Evolutionary conservation across 2,888 invertebrate genomes (phyloP), one percentile per base, ranked within the genome.

Genomic region (Cantharis rufa): DNA sequence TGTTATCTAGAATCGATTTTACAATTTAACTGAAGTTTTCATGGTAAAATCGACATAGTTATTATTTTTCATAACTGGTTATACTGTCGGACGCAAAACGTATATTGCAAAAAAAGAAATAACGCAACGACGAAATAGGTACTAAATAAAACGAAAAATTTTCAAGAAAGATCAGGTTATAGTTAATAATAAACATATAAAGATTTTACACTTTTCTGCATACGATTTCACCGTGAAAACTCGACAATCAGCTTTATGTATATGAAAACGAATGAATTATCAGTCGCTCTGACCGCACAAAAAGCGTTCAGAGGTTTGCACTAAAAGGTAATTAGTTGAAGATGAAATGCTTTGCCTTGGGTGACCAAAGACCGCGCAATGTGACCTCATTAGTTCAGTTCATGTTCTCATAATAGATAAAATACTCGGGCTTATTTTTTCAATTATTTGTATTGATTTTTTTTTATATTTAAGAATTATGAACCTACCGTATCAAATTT

Each of bases 321-420:
- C 77, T 77, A 74, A 77, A 77, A 77, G 71, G 77, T 77, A 77
- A 77, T 77, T 77, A 77, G 77, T 77, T 77, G 68, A 62, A 74
- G 71, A 70, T 74, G 74, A 77, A 74, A 74, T 71, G 62, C 69
- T 69, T 77, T 74, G 77, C 77, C 77, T 71, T 73, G 74, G 77
- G 77, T 77, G 77, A 77, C 71, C 77, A 69, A 48, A 75, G 71
- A 75, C 75, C 75, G 71, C 75, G 76, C 76, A 76, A 76, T 76
- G 75, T 72, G 76, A 76, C 76, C 76, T 76, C 76, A 76, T 76
- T 76, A 76, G 72, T 69, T 68, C 28, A 69, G 76, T 76, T 76
- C 76, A 72, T 71, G 76, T 71, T 76, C 76, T 72, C 69, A 69
- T 71, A 66, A 66, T 66, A 18, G 21, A 66, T 66, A 18, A 21